Base-by-base conservation (phyloP, 2,888 invertebrate genomes). In the Callosobruchus maculatus region DNA sequence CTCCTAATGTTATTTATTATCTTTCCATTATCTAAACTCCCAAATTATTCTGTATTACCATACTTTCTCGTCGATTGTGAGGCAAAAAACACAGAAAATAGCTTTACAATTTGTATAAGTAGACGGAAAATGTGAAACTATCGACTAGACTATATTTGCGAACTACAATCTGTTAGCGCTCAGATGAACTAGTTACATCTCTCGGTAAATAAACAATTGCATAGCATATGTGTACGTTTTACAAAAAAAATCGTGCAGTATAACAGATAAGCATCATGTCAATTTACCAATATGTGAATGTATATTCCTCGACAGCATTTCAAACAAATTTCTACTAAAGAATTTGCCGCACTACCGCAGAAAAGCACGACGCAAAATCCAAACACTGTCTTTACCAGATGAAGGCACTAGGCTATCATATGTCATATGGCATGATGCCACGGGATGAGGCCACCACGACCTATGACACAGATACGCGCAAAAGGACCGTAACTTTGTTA, bases 381-480 rank as follows among this genome's bases (percentile, higher is more conserved):
- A 49, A 49, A 49, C 49, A 49, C 26, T 26, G 18, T 49, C 18
- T 49, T 13, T 49, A 18, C 49, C 49, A 49, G 49, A 49, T 49
- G 49, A 49, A 1, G 26, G 13, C 49, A 7, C 49, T 1, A 13
- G 13, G 49, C 13, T 49, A 49, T 49, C 49, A 49, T 49, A 49
- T 49, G n/a, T n/a, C n/a, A n/a, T n/a, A n/a, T n/a, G n/a, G n/a
- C n/a, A n/a, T n/a, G n/a, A n/a, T n/a, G n/a, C n/a, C n/a, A n/a
- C n/a, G 49, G 49, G 9, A 18, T 26, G 49, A 49, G 49, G 49
- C 9, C 13, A 76, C 71, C 71, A 26, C 75, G 73, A 75, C 74
- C 76, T 78, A 76, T 78, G 77, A 76, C 74, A 78, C 77, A 78
- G 76, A 77, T 78, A 76, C 49, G 49, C 49, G 49, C 68, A 70